Percentiles rank a stretch among this genome's conserved stretches.
These are phyloP conservation scores for Upupa epops DNA, from an alignment of 2,113 vertebrate species.

Conservation along the genomic window DNA sequence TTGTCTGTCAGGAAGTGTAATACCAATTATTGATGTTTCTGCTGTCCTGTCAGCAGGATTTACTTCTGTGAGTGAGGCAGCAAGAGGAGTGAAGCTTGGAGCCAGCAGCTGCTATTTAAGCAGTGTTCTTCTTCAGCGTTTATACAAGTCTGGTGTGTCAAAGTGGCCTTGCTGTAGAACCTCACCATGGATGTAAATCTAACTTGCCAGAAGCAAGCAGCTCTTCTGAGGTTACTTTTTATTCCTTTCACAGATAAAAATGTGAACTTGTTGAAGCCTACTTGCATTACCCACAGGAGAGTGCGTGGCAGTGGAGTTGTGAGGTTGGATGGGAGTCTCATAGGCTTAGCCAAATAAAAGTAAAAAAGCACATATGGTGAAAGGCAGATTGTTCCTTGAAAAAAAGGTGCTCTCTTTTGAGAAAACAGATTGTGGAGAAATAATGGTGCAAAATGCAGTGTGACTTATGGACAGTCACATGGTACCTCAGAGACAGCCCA, in stretches of 20 bases:
- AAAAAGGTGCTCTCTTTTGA: background rate
- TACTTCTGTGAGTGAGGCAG: background rate
- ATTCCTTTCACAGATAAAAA: background rate
- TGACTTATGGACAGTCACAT: background rate
- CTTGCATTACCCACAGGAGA: background rate
- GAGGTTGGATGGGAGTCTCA: background rate
- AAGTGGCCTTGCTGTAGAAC: background rate
- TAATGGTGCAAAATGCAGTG: background rate
- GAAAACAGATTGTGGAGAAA: background rate
- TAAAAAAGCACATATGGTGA: background rate
- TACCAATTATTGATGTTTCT: background rate
- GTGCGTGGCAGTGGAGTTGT: background rate
- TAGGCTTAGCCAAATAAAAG: background rate
- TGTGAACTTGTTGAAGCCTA: background rate
- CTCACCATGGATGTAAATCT: background rate
- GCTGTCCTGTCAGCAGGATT: background rate
- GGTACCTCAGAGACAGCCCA: background rate
- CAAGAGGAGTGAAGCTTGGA: background rate
- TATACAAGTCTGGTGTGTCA: background rate
- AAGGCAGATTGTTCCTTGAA: background rate
- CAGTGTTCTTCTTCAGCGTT: background rate
- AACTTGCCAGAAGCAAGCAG: background rate
- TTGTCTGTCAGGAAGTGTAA: background rate
- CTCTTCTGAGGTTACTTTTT: background rate
- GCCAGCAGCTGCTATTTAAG: background rate